phyloP scores from a whole-genome alignment of 2,797 vertebrate genomes.

The Ibycter americanus region DNA sequence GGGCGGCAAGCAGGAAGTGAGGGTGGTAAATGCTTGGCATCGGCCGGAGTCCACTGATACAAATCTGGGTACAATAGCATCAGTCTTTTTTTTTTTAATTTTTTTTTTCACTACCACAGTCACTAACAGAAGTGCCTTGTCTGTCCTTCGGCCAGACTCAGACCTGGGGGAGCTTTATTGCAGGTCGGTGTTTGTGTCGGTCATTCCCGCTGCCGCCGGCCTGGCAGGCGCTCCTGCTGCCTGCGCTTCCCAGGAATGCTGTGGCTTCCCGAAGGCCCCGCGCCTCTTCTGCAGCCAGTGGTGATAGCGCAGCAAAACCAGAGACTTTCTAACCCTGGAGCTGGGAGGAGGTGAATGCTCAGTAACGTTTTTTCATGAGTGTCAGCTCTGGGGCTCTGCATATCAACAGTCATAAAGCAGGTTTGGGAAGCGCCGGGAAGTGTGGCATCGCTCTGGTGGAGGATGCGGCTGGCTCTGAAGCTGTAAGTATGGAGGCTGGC shows the following conservation, averaged over 20 bases:
- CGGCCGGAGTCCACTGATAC: neutral
- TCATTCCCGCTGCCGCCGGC: neutral
- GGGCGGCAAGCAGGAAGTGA: constrained; percentile 37
- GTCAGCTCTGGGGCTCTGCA: neutral
- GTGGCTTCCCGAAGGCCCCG: neutral
- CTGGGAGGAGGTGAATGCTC: neutral
- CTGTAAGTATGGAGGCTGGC: neutral
- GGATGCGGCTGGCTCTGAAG: neutral
- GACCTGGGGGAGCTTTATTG: constrained; percentile 35
- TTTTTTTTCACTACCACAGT: neutral
- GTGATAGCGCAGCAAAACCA: accelerated
- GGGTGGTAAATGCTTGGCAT: constrained; percentile 44
- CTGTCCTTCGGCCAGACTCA: neutral
- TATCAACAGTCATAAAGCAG: accelerated
- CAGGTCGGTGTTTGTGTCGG: neutral
- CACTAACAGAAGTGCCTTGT: constrained; percentile 29
- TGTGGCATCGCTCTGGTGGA: accelerated
- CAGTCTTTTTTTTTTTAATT: neutral
- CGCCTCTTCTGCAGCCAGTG: accelerated
- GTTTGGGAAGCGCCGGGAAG: accelerated
- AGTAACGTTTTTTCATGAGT: accelerated
- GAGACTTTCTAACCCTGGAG: neutral
- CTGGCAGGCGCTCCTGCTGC: neutral
- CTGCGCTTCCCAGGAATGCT: neutral
- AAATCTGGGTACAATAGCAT: constrained; percentile 5